phyloP scores from a whole-genome alignment of 2,888 invertebrate genomes.

The Cephus spinipes region DNA sequence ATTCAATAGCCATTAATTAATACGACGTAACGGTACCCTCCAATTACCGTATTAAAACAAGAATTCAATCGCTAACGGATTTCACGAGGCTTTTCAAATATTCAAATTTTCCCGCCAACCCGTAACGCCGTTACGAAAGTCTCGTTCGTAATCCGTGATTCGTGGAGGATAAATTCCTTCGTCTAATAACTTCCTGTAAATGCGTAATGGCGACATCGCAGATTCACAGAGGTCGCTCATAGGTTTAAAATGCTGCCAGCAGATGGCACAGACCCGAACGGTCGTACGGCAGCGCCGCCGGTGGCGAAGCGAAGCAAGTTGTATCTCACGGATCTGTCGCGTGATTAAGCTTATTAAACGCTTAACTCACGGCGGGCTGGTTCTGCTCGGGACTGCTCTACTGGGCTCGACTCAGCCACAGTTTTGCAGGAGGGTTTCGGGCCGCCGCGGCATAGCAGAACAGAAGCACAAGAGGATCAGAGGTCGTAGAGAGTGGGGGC shows the following conservation, averaged over 20 bases:
- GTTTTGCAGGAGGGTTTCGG: constrained; percentile 35
- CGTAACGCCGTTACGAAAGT: no score
- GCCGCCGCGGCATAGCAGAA: constrained; percentile 21
- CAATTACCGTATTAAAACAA: no score
- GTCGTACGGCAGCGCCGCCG: constrained; percentile 17
- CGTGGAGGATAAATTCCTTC: constrained; percentile 56
- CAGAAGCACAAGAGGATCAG: constrained; percentile 13
- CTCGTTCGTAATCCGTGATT: no score
- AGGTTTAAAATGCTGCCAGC: constrained; percentile 65
- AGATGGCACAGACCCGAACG: constrained; percentile 58
- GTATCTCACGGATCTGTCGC: constrained; percentile 67
- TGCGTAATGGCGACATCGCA: constrained; percentile 35
- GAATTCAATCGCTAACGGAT: no score
- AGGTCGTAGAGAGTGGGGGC: constrained; percentile 21
- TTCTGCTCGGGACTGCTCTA: constrained; percentile 41
- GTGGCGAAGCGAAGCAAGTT: constrained; percentile 63
- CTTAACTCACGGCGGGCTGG: constrained; percentile 64
- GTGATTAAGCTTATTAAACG: constrained; percentile 68
- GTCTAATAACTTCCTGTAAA: constrained; percentile 53
- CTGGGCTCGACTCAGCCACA: constrained; percentile 29
- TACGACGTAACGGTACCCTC: constrained; percentile 13
- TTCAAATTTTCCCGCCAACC: no score
- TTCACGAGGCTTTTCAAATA: no score
- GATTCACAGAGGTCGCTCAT: constrained; percentile 49
- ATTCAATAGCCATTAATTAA: constrained; percentile 50